Conservation (phyloP, 92 coral and sea anemone species). For the Phenganax subtilis region DNA sequence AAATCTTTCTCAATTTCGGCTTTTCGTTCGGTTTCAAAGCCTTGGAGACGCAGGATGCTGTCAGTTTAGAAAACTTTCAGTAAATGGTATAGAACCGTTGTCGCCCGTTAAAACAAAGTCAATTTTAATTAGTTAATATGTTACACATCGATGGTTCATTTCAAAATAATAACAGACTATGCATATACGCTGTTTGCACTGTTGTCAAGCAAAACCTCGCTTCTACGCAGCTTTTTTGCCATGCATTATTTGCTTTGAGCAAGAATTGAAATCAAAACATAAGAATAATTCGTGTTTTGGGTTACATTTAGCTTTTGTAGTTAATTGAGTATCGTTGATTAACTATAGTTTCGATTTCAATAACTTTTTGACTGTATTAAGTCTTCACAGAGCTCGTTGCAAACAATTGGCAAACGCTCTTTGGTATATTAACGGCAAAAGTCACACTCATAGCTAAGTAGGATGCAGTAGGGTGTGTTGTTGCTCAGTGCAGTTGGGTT, state of each 20-base stretch:
- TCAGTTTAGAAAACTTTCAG: background rate
- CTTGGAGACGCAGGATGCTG: background rate
- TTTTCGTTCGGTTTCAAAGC: background rate
- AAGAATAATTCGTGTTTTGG: too few relatives aligned
- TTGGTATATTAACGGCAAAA: too few relatives aligned
- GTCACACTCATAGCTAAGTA: too few relatives aligned
- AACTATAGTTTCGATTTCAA: too few relatives aligned
- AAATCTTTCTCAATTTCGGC: background rate
- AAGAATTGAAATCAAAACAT: background rate
- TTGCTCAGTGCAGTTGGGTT: too few relatives aligned
- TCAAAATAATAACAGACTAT: constrained; percentile 2
- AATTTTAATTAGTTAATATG: constrained; percentile 25
- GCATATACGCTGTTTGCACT: constrained; percentile 24
- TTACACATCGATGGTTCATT: constrained; percentile 15
- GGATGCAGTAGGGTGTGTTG: too few relatives aligned
- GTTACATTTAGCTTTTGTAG: too few relatives aligned
- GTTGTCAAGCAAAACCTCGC: background rate
- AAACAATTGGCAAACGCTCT: too few relatives aligned
- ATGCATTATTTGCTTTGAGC: background rate
- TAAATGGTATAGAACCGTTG: background rate
- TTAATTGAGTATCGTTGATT: too few relatives aligned
- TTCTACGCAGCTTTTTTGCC: background rate
- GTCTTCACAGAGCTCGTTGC: too few relatives aligned
- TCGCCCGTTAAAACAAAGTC: background rate
- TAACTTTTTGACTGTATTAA: too few relatives aligned